Percentiles rank a stretch among this genome's conserved stretches.
Conservation (phyloP, 2,797 vertebrate genomes). For the Gila robusta region DNA sequence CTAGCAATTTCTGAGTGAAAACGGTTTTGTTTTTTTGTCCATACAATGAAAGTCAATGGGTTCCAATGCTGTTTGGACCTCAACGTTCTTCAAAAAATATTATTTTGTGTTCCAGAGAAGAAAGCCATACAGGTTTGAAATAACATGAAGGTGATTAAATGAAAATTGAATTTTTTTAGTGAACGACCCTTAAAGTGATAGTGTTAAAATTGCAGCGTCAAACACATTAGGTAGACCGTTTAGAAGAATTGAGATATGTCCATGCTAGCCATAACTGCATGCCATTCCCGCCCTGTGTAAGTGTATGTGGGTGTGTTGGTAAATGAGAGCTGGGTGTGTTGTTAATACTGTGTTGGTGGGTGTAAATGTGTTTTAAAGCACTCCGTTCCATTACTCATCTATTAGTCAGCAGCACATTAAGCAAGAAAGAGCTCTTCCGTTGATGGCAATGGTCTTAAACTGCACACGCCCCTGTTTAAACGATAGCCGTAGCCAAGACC, state of each 20-base stretch:
- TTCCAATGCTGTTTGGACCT: not conserved
- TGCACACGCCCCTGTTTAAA: conserved; percentile 21
- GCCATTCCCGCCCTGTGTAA: conserved; percentile 32
- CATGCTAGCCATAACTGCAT: conserved; percentile 10
- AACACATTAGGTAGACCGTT: not conserved
- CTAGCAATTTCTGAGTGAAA: not conserved
- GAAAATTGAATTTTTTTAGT: not conserved
- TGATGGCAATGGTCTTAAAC: conserved; percentile 19
- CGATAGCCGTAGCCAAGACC: not conserved
- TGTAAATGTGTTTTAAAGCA: conserved; percentile 22
- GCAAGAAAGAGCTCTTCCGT: conserved; percentile 21
- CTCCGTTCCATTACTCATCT: conserved; percentile 27
- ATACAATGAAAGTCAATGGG: not conserved
- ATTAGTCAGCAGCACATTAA: conserved; percentile 46
- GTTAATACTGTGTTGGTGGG: conserved; percentile 22
- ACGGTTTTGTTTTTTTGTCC: accelerated
- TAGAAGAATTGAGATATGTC: conserved; percentile 40
- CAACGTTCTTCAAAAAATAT: not conserved
- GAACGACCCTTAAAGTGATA: not conserved
- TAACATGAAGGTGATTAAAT: not conserved
- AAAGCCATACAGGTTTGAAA: not conserved
- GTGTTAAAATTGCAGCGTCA: not conserved
- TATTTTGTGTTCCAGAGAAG: not conserved
- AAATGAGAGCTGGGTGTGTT: conserved; percentile 21
- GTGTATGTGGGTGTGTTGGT: conserved; percentile 1